phyloP scores from a whole-genome alignment of 1,140 invertebrate genomes.

The Drosophila kikkawai region DNA sequence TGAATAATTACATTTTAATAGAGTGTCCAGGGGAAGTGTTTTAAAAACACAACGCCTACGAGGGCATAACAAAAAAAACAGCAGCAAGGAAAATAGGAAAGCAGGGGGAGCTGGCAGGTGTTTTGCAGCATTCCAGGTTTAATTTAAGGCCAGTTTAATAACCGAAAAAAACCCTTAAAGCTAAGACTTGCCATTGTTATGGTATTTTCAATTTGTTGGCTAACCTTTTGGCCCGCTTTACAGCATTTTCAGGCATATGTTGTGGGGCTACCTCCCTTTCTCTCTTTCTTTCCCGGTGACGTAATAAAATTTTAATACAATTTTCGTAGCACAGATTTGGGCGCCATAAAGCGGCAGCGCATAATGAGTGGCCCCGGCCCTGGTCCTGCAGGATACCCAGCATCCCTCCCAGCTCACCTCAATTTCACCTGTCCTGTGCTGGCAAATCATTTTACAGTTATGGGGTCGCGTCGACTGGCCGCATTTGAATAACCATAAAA shows the following conservation, averaged over 20 bases:
- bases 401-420: neutral
- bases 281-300: constrained; percentile 5
- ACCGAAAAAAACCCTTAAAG: neutral
- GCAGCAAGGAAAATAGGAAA: neutral
- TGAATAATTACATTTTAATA: constrained; percentile 82
- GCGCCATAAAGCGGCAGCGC: constrained; percentile 42
- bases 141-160: constrained; percentile 15
- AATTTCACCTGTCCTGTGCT: constrained; percentile 11
- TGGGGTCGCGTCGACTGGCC: constrained; percentile 48
- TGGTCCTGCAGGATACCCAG: neutral
- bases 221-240: constrained; percentile 4
- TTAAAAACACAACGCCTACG: constrained; percentile 64
- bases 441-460: constrained; percentile 75
- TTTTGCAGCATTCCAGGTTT: neutral
- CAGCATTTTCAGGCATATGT: constrained; percentile 16
- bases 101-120: no score
- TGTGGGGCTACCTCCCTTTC: neutral
- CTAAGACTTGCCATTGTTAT: neutral
- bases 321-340: constrained; percentile 46
- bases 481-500: constrained; percentile 74
- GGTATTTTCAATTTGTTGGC: constrained; percentile 18
- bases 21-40: constrained; percentile 69
- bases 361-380: constrained; percentile 42
- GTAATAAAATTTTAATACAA: constrained; percentile 56
- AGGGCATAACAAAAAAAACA: neutral